Evolutionary conservation across 2,113 vertebrate genomes (phyloP).

Genomic region (Ia io): DNA sequence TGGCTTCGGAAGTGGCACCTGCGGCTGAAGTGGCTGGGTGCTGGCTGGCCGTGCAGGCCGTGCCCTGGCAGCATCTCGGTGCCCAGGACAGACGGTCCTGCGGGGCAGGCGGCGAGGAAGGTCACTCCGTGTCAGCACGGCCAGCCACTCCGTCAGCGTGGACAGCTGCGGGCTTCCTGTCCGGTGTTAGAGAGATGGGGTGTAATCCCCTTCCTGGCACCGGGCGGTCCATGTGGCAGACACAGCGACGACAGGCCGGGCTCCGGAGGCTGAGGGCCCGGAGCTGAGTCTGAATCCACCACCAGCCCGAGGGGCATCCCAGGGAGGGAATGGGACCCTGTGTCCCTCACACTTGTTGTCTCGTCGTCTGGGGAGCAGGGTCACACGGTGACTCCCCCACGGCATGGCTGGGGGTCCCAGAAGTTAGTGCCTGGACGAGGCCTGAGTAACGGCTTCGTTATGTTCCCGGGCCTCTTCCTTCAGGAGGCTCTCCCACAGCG

Average conservation of each 20-base stretch:
- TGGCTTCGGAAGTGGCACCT: neutral
- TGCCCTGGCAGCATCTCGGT: neutral
- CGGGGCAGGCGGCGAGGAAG: too few relatives aligned
- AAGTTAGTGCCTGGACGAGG: too few relatives aligned
- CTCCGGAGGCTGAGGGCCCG: too few relatives aligned
- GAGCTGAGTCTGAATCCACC: neutral
- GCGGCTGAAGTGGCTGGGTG: neutral
- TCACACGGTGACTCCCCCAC: neutral
- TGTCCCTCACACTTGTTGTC: neutral
- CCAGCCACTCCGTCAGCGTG: too few relatives aligned
- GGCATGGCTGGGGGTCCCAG: neutral
- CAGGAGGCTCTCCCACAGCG: too few relatives aligned
- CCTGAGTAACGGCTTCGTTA: too few relatives aligned
- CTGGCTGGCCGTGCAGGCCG: neutral
- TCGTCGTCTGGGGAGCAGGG: neutral
- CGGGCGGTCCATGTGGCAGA: too few relatives aligned
- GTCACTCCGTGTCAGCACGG: too few relatives aligned
- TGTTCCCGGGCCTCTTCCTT: too few relatives aligned
- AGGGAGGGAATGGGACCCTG: neutral
- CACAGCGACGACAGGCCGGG: neutral
- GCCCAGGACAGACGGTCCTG: neutral
- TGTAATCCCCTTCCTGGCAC: too few relatives aligned
- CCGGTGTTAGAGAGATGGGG: too few relatives aligned
- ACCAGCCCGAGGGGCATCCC: rapidly evolving
- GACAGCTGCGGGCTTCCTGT: too few relatives aligned